Conservation (phyloP, 1,140 invertebrate species). For the Drosophila pachea region DNA sequence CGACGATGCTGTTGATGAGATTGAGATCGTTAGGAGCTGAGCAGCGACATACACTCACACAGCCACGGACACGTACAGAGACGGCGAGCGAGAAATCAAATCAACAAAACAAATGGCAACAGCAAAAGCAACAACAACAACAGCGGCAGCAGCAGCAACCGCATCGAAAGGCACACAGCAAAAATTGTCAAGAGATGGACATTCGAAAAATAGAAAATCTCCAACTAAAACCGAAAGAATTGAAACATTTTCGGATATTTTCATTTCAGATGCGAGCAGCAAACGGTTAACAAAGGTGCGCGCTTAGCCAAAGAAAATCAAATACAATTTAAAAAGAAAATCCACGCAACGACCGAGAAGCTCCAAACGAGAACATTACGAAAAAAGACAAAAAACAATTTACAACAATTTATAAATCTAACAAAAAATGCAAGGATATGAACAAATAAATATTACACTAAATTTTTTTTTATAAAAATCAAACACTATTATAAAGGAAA, state of each 20-base stretch:
- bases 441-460: conserved; percentile 12
- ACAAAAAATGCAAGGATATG: conserved; percentile 13
- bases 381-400: conserved; percentile 32
- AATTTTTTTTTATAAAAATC: background rate
- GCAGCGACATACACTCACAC: conserved; percentile 34
- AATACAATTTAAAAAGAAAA: conserved; percentile 9
- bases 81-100: conserved; percentile 63
- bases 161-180: conserved; percentile 52
- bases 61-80: conserved; percentile 8
- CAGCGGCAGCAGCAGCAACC: conserved; percentile 32
- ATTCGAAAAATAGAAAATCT: conserved; percentile 78
- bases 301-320: conserved; percentile 38
- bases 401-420: conserved; percentile 35
- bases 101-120: conserved; percentile 71
- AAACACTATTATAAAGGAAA: background rate
- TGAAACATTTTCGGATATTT: conserved; percentile 77
- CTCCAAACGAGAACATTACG: conserved; percentile 20
- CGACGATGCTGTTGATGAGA: conserved; percentile 35
- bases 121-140: conserved; percentile 20
- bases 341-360: conserved; percentile 40
- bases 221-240: conserved; percentile 76
- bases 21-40: conserved; percentile 56
- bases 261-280: conserved; percentile 75
- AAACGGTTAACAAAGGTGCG: conserved; percentile 76
- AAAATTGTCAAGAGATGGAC: conserved; percentile 76